A percentile compares a stretch with the other conserved stretches of the same genome.
Conservation (phyloP, 2,113 vertebrate genomes). For the Bubalus kerabau region DNA sequence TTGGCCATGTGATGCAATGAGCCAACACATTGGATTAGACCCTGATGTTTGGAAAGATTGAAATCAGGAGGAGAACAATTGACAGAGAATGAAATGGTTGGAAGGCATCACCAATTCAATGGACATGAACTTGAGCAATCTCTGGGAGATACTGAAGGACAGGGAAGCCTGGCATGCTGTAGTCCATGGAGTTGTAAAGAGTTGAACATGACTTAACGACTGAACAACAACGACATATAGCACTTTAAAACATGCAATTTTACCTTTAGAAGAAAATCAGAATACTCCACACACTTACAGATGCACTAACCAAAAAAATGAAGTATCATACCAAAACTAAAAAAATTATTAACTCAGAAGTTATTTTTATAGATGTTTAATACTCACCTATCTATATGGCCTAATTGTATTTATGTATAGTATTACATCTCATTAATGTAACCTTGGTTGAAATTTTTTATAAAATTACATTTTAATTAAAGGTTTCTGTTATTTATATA, state of each 20-base stretch:
- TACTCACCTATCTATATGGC: not conserved
- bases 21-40: not conserved
- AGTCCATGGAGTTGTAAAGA: not conserved
- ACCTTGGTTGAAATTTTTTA: not conserved
- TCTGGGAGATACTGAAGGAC: not conserved
- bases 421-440: not conserved
- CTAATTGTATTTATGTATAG: not conserved
- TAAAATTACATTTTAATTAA: not conserved
- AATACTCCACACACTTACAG: not conserved
- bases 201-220: not conserved
- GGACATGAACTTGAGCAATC: not conserved
- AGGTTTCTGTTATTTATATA: not conserved
- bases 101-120: not conserved
- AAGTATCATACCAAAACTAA: not conserved
- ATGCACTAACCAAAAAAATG: not conserved
- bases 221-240: not conserved
- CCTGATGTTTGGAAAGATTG: not conserved
- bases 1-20: not conserved
- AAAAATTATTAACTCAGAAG: not conserved
- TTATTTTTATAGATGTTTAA: not conserved
- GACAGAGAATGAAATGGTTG: not conserved
- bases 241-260: not conserved
- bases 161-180: not conserved
- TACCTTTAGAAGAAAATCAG: not conserved
- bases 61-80: not conserved